Percentiles rank a stretch among this genome's conserved stretches.
Conservation (phyloP, 2,797 vertebrate species). For the Sebastes hubbsi region DNA sequence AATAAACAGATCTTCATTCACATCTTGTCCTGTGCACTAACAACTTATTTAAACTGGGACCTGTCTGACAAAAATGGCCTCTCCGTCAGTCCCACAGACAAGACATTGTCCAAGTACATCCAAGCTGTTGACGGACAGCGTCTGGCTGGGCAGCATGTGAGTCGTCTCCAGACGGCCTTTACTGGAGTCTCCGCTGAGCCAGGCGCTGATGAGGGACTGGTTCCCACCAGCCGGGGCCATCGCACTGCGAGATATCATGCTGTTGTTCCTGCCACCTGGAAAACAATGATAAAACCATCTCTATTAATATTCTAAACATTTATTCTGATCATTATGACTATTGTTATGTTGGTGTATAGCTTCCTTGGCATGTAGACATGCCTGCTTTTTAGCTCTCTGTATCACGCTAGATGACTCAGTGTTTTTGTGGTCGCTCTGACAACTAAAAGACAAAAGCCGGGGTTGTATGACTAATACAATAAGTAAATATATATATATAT, state of each 20-base stretch:
- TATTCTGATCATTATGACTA: not conserved
- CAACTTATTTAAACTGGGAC: constrained; percentile 71
- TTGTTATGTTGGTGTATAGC: not conserved
- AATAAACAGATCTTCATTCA: constrained; percentile 13
- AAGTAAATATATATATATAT: too few relatives aligned
- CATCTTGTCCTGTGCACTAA: not conserved
- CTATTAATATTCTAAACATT: not conserved
- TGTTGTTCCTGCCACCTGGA: constrained; percentile 88
- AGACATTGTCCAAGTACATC: constrained; percentile 94
- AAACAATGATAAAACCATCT: not conserved
- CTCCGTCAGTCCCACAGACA: constrained; percentile 94
- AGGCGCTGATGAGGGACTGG: constrained; percentile 88
- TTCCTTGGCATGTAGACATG: not conserved
- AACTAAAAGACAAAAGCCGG: not conserved
- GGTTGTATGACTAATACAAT: too few relatives aligned
- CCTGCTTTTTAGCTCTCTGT: not conserved
- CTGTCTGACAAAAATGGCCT: constrained; percentile 93
- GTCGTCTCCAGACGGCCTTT: constrained; percentile 94
- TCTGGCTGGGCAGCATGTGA: constrained; percentile 92
- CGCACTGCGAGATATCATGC: constrained; percentile 85
- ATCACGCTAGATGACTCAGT: not conserved
- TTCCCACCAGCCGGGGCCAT: constrained; percentile 81
- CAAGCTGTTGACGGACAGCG: constrained; percentile 93
- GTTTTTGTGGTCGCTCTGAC: not conserved
- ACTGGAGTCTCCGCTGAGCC: constrained; percentile 91